These are phyloP conservation scores for Setipinna tenuifilis DNA, from an alignment of 2,797 vertebrate genomes.

Conservation along the genomic window DNA sequence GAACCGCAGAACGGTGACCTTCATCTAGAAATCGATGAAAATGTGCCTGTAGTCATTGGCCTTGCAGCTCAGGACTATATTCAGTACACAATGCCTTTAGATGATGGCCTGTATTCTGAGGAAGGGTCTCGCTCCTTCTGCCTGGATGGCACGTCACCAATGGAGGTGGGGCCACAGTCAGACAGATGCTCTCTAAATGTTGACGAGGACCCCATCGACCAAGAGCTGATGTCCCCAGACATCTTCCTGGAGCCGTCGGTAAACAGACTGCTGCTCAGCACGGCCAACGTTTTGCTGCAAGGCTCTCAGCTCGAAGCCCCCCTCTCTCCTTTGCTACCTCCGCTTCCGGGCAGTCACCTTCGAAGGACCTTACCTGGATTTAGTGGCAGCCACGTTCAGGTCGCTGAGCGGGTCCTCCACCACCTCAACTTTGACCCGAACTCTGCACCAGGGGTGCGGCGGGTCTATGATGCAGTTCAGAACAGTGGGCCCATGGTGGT, in stretches of 20 bases:
- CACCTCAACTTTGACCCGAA: constrained; percentile 98
- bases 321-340: constrained; percentile 94
- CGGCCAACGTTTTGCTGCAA: constrained; percentile 88
- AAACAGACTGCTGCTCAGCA: constrained; percentile 87
- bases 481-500: constrained; percentile 94
- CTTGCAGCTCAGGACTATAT: constrained; percentile 98
- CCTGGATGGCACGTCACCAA: constrained; percentile 89
- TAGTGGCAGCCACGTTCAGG: constrained; percentile 83
- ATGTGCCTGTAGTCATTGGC: constrained; percentile 96
- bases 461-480: constrained; percentile 96
- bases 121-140: constrained; percentile 87
- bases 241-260: constrained; percentile 90
- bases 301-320: constrained; percentile 85
- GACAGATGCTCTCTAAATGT: constrained; percentile 79
- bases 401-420: constrained; percentile 89
- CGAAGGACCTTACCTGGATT: constrained; percentile 88
- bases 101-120: constrained; percentile 94
- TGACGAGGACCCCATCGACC: constrained; percentile 83
- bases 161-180: constrained; percentile 90
- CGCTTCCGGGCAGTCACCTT: constrained; percentile 83
- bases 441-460: constrained; percentile 90
- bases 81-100: constrained; percentile 99
- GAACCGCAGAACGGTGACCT: constrained; percentile 84
- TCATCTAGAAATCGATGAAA: constrained; percentile 92
- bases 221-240: constrained; percentile 86